Base-by-base conservation (phyloP, 2,888 invertebrate genomes). In the Iselma pallidipennis region DNA sequence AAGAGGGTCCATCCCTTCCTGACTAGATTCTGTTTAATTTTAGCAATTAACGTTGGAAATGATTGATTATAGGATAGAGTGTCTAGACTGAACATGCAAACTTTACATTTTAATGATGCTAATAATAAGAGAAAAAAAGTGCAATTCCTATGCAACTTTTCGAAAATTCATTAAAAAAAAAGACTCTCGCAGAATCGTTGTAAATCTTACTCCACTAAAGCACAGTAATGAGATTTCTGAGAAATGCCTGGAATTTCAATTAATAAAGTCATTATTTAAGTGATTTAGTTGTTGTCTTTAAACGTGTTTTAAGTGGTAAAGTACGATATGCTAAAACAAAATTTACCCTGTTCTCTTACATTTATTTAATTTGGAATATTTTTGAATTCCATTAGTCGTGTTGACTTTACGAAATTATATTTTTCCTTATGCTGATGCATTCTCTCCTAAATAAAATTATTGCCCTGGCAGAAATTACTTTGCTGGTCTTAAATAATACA, bases 31-130 rank as follows among this genome's bases (percentile, higher is more conserved):
- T 45, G 45, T 21, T 45, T 45, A 45, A 45, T 45, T 45, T 45
- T 45, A 45, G 45, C 45, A 45, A 45, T 45, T 45, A 45, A 45
- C 45, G 45, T 45, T 45, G 21, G 16, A 45, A 21, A 21, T 45
- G 45, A 45, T 45, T 45, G 45, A 45, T 45, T 21, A 45, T 21
- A 45, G 2, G 45, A 21, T 19, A 21, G 10, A 45, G 4, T 45
- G 21, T 45, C 45, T 21, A 19, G 45, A 37, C 37, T 16, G 37
- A 16, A 6, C 19, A 16, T 5, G 16, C 37, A 37, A 37, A 37
- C 16, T 37, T 37, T 16, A 37, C 37, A 37, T 16, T 37, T 37
- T 33, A 3, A 12, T 29, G 7, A 12, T 7, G 29, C 12, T n/a
- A n/a, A n/a, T n/a, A n/a, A n/a, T n/a, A n/a, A n/a, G n/a, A n/a